Base-by-base conservation (phyloP, 2,113 vertebrate species). In the Anolis sagrei region DNA sequence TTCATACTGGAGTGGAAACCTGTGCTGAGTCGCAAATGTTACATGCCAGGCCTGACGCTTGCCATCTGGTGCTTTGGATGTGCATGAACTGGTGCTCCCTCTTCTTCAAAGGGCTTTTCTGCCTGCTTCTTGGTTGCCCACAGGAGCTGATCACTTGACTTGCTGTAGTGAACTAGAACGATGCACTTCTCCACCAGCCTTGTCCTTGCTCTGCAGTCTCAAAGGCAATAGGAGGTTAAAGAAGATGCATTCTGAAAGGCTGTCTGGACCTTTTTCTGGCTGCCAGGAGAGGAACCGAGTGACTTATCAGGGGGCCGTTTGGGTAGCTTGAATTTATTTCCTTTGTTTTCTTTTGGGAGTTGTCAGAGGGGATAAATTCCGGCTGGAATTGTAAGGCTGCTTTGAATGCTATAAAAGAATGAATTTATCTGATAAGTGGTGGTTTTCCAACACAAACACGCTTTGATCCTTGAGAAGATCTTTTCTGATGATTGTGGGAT, bases 241-340 rank as follows among this genome's bases (percentile, higher is more conserved):
- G 79, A 77, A 72, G 72, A 89, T 90, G 29, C 78, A 79, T 89
- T 91, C 87, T 10, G 84, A 89, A 49, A 76, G 25, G 89, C 89
- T 74, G 75, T n/a, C 77, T 74, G 86, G 85, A 32, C 2, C 39
- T 79, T 90, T 23, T 1, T 70, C 90, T 3, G 0, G 64, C 61
- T 49, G 5, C 76, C 86, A 82, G 69, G 34, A 70, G 87, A 75
- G 61, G 49, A 82, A 4, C 0, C 2, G 75, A 81, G 75, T 44
- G 58, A 75, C 84, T 79, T 64, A 87, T 80, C n/a, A 3, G 39
- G 66, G 61, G 49, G 23, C 27, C 54, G 18, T 70, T 82, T 86
- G 16, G 18, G 48, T 70, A 32, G 34, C 23, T 92, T 39, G 29
- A 39, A 8, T 70, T 86, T 78, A 51, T 36, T 88, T 81, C 86